Evolutionary conservation across 2,113 vertebrate species (phyloP).

Genomic region (Vulpes vulpes): DNA sequence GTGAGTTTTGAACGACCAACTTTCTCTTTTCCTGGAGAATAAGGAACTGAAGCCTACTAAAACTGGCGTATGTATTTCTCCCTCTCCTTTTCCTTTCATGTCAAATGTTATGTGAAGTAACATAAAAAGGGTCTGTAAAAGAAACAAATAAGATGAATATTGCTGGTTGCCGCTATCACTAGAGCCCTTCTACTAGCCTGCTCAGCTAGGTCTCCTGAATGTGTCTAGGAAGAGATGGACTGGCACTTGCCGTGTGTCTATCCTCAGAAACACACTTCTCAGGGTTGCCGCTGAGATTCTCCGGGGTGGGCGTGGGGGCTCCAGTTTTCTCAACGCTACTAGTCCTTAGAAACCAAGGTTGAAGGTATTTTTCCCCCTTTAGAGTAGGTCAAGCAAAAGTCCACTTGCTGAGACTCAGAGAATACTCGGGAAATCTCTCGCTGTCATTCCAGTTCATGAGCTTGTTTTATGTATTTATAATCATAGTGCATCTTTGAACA

Average conservation of each 20-base stretch:
- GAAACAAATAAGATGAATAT: not conserved
- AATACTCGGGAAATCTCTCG: not conserved
- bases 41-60: not conserved
- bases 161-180: not conserved
- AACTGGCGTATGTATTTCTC: not conserved
- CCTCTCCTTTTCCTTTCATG: not conserved
- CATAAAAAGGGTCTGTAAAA: not conserved
- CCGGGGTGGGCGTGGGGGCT: not conserved
- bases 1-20: not conserved
- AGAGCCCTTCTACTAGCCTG: not conserved
- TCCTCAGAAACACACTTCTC: not conserved
- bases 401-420: not conserved
- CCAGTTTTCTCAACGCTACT: not conserved
- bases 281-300: not conserved
- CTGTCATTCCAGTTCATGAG: not conserved
- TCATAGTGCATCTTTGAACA: not conserved
- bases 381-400: not conserved
- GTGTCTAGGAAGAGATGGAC: fast-evolving
- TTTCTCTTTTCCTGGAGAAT: not conserved
- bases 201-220: not conserved
- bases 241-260: fast-evolving
- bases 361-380: not conserved
- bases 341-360: not conserved
- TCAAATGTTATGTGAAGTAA: not conserved
- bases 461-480: not conserved